Evolutionary conservation across 2,888 invertebrate genomes (phyloP).

Genomic region (Cephus pulcher): DNA sequence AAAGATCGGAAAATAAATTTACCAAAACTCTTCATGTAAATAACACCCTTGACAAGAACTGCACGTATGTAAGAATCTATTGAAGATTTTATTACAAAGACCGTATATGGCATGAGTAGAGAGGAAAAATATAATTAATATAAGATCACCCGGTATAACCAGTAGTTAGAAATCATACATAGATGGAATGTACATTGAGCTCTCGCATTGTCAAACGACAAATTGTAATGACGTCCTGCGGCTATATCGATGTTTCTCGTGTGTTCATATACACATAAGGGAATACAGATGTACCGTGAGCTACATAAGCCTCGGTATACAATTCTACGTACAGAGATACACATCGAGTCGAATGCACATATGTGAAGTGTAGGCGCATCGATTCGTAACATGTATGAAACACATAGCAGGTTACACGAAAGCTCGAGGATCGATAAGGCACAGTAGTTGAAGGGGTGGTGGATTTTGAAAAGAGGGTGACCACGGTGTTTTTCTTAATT

Average conservation of each 20-base stretch:
- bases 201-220: conserved; percentile 32
- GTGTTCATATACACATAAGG: conserved; percentile 23
- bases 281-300: not conserved
- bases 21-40: not conserved
- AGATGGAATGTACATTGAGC: not conserved
- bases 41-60: not conserved
- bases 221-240: conserved; percentile 37
- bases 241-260: conserved; percentile 27
- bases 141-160: not conserved
- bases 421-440: conserved; percentile 25
- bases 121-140: not conserved
- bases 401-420: conserved; percentile 2
- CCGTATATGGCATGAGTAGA: not conserved
- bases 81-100: not conserved
- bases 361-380: not conserved
- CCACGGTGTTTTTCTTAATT: not conserved
- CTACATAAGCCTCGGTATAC: not conserved
- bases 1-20: not conserved
- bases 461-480: not conserved
- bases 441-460: not conserved
- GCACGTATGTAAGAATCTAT: not conserved
- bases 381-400: not conserved
- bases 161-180: not conserved
- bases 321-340: not conserved
- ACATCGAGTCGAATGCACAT: not conserved